These are phyloP conservation scores for Phoxinus dragarum DNA, from an alignment of 2,797 vertebrate species.

Conservation along the genomic window DNA sequence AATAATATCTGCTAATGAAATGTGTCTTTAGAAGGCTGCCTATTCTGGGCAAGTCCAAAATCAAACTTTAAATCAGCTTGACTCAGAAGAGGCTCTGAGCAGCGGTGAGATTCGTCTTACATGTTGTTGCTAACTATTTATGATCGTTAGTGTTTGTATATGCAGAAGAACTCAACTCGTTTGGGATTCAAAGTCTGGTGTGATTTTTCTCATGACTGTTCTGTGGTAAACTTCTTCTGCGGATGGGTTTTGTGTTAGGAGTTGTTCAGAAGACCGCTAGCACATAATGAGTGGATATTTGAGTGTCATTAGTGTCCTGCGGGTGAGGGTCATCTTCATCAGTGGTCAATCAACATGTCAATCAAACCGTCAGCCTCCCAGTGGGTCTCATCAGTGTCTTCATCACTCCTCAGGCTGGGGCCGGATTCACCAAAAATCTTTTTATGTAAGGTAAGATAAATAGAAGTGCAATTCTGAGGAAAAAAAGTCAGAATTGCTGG, in stretches of 20 bases:
- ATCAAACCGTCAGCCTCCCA: conserved; percentile 63
- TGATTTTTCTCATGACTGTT: conserved; percentile 1
- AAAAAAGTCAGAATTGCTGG: not conserved
- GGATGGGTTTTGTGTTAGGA: conserved; percentile 20
- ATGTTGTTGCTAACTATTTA: conserved; percentile 35
- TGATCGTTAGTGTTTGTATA: conserved; percentile 46
- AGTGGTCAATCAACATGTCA: conserved; percentile 59
- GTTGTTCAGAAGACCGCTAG: not conserved
- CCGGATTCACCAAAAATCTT: not conserved
- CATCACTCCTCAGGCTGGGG: not conserved
- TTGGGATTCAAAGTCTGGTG: not conserved
- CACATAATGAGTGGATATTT: conserved; percentile 64
- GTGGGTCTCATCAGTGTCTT: conserved; percentile 58
- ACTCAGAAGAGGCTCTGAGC: conserved; percentile 28
- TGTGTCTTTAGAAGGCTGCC: conserved; percentile 60
- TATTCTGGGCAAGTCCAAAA: conserved; percentile 51
- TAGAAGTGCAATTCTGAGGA: not conserved
- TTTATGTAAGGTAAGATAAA: not conserved
- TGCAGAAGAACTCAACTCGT: conserved; percentile 19
- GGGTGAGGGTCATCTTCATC: conserved; percentile 71
- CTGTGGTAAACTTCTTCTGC: conserved; percentile 7
- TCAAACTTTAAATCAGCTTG: conserved; percentile 53
- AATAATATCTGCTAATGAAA: conserved; percentile 65
- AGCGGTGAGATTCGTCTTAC: not conserved
- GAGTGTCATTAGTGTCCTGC: conserved; percentile 70